phyloP scores from a whole-genome alignment of 2,113 vertebrate genomes.

The Ornithorhynchus anatinus region DNA sequence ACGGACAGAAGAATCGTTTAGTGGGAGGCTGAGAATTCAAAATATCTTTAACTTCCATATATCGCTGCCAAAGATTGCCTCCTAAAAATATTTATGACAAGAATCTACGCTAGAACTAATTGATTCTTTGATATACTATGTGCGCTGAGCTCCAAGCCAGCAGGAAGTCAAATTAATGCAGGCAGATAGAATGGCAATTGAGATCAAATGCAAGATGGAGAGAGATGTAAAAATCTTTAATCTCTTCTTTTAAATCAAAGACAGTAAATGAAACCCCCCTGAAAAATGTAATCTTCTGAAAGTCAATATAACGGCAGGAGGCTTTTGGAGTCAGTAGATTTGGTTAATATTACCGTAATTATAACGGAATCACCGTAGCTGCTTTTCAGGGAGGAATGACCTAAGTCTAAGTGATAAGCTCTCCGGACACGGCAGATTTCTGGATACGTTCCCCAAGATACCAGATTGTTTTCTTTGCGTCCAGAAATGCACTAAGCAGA shows the following conservation, averaged over 20 bases:
- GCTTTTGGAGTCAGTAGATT: constrained; percentile 13
- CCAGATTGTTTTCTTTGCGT: constrained; percentile 9
- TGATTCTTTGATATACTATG: constrained; percentile 38
- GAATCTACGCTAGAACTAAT: constrained; percentile 43
- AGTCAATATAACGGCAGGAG: constrained; percentile 30
- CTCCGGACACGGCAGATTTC: no score
- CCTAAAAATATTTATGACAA: constrained; percentile 37
- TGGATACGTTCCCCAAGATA: no score
- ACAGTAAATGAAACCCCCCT: constrained; percentile 35
- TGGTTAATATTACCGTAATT: constrained; percentile 35
- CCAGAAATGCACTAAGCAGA: constrained; percentile 17
- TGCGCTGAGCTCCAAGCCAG: constrained; percentile 36
- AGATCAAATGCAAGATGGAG: constrained; percentile 45
- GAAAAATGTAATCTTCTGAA: constrained; percentile 35
- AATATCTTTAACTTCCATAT: neutral
- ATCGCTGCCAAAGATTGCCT: constrained; percentile 8
- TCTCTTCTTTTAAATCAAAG: constrained; percentile 31
- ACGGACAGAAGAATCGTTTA: neutral
- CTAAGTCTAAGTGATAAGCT: constrained; percentile 4
- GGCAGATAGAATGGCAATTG: constrained; percentile 46
- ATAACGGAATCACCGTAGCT: neutral
- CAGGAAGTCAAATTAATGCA: constrained; percentile 50
- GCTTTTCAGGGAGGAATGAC: constrained; percentile 12
- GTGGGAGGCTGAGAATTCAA: neutral
- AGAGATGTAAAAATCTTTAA: constrained; percentile 25